Percentiles rank a stretch among this genome's conserved stretches.
Conservation (phyloP, 2,113 vertebrate genomes). For the Xiphophorus couchianus region DNA sequence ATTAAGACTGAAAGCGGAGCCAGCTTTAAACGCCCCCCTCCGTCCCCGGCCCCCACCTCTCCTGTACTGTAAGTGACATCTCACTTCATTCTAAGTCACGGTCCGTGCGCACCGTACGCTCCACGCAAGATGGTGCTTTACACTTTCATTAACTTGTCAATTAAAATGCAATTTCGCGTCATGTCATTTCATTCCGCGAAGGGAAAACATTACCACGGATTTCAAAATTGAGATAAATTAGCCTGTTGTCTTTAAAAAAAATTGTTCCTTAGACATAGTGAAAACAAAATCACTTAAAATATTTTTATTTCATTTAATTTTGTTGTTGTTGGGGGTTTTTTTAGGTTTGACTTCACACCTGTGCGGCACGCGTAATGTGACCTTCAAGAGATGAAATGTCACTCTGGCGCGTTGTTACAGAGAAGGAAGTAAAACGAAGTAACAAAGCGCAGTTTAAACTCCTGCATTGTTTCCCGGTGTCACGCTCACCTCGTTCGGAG, state of each 20-base stretch:
- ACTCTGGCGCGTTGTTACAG: neutral
- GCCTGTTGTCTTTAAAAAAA: slow-evolving; percentile 1
- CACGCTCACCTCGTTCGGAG: slow-evolving; percentile 82
- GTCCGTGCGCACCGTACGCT: slow-evolving; percentile 38
- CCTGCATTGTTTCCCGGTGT: neutral
- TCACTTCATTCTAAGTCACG: slow-evolving; percentile 39
- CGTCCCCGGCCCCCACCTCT: neutral
- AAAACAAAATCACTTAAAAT: neutral
- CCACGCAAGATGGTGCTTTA: slow-evolving; percentile 29
- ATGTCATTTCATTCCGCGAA: slow-evolving; percentile 39
- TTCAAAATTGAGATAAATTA: slow-evolving; percentile 24
- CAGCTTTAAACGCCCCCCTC: slow-evolving; percentile 12
- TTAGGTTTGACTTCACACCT: slow-evolving; percentile 31
- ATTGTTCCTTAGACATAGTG: neutral
- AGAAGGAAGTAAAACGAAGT: neutral
- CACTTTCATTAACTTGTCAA: slow-evolving; percentile 58
- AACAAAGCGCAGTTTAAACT: neutral
- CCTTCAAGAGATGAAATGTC: slow-evolving; percentile 64
- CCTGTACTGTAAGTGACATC: slow-evolving; percentile 54
- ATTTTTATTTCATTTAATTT: neutral
- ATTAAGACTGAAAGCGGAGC: slow-evolving; percentile 17
- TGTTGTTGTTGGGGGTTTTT: neutral
- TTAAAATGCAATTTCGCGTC: slow-evolving; percentile 54
- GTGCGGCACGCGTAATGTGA: slow-evolving; percentile 51
- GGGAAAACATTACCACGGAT: slow-evolving; percentile 33